Evolutionary conservation across 2,797 vertebrate genomes (phyloP).

Genomic region (Pipistrellus nathusii): DNA sequence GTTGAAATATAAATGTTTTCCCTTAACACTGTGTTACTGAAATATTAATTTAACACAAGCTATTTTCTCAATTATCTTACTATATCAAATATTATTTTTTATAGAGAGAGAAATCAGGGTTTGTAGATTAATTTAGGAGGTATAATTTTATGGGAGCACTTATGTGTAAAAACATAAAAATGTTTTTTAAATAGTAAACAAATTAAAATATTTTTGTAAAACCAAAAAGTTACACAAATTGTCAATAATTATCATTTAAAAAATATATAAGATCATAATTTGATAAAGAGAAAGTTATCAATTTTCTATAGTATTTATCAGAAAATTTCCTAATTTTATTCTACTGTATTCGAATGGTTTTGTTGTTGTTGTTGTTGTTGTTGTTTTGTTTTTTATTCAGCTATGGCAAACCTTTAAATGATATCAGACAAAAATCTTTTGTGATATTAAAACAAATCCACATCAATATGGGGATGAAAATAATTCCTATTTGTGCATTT

Average conservation of each 20-base stretch:
- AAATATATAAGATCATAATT: not conserved
- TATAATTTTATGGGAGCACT: not conserved
- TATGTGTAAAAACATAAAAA: not conserved
- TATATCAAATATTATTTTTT: not conserved
- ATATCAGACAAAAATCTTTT: not conserved
- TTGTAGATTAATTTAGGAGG: not conserved
- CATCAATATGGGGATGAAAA: not conserved
- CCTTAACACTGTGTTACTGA: not conserved
- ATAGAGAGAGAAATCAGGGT: not conserved
- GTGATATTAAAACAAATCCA: conserved; percentile 15
- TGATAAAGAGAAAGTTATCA: not conserved
- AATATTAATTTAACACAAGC: not conserved
- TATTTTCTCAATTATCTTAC: not conserved
- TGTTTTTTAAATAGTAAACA: not conserved
- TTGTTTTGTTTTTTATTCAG: not conserved
- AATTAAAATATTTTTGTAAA: not conserved
- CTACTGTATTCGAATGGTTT: not conserved
- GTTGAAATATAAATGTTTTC: not conserved
- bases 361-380: not conserved
- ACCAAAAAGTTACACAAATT: not conserved
- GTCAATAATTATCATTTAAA: not conserved
- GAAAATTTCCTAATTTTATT: not conserved
- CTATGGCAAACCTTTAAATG: not conserved
- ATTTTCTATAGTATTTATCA: not conserved
- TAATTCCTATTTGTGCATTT: not conserved